phyloP scores from a whole-genome alignment of 2,888 invertebrate species.

The Thymelicus sylvestris region DNA sequence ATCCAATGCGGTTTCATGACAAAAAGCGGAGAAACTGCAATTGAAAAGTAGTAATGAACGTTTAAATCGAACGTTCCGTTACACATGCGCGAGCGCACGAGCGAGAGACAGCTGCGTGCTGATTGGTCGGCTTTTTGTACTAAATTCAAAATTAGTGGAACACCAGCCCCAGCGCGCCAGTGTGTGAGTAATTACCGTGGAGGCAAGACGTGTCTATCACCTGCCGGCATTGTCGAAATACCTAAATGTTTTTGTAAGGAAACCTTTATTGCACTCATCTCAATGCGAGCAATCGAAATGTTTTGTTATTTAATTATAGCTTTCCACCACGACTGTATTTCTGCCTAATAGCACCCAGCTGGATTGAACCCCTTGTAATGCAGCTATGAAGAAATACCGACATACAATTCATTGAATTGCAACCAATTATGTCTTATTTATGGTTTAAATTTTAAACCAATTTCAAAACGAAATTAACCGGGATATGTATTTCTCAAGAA shows the following conservation, averaged over 20 bases:
- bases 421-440: constrained; percentile 14
- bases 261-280: constrained; percentile 23
- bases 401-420: constrained; percentile 6
- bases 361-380: neutral
- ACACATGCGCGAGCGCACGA: constrained; percentile 67
- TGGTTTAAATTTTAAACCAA: neutral
- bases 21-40: constrained; percentile 47
- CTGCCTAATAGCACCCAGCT: neutral
- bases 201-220: constrained; percentile 58
- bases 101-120: constrained; percentile 62
- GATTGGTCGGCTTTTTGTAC: constrained; percentile 68
- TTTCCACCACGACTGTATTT: constrained; percentile 5
- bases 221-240: constrained; percentile 51
- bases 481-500: constrained; percentile 12
- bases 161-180: constrained; percentile 50
- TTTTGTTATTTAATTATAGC: constrained; percentile 15
- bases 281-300: constrained; percentile 26
- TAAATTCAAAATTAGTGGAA: constrained; percentile 62
- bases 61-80: constrained; percentile 52
- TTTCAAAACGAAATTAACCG: neutral
- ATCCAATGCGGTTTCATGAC: constrained; percentile 42
- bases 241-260: constrained; percentile 41
- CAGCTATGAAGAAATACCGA: neutral
- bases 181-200: constrained; percentile 56
- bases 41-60: constrained; percentile 50